These are phyloP conservation scores for Tetrao urogallus DNA, from an alignment of 2,113 vertebrate species.

Conservation along the genomic window DNA sequence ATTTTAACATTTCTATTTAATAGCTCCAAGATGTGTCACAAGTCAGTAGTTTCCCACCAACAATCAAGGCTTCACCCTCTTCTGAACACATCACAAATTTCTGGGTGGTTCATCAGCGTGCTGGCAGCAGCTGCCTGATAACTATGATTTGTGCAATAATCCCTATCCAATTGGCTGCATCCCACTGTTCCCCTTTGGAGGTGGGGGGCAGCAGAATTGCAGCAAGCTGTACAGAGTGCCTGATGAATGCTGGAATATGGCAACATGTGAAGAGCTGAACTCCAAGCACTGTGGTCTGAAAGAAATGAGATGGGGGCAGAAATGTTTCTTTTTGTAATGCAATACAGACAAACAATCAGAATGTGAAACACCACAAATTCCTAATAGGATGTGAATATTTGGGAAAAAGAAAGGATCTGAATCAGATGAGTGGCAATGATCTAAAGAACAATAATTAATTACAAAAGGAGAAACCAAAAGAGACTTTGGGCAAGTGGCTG, in stretches of 20 bases:
- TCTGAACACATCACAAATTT: neutral
- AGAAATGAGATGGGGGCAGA: neutral
- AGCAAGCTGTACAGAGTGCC: neutral
- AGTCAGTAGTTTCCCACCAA: neutral
- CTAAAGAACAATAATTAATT: neutral
- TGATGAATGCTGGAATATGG: neutral
- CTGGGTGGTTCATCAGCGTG: neutral
- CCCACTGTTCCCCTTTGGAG: neutral
- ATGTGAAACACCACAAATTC: neutral
- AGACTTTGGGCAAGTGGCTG: neutral
- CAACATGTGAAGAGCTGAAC: neutral
- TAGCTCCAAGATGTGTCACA: neutral
- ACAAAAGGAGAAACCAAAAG: slow-evolving; percentile 1
- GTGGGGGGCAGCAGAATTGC: neutral
- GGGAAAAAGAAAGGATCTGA: neutral
- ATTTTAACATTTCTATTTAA: neutral
- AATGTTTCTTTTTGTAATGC: neutral
- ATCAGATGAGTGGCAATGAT: neutral
- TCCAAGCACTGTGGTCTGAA: neutral
- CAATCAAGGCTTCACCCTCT: neutral
- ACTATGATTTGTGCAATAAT: neutral
- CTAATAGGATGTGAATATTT: neutral
- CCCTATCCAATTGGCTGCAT: neutral
- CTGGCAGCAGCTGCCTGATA: neutral
- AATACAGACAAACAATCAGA: neutral